Evolutionary conservation across 2,113 vertebrate genomes (phyloP).

Genomic region (Hippocampus guttulatus): DNA sequence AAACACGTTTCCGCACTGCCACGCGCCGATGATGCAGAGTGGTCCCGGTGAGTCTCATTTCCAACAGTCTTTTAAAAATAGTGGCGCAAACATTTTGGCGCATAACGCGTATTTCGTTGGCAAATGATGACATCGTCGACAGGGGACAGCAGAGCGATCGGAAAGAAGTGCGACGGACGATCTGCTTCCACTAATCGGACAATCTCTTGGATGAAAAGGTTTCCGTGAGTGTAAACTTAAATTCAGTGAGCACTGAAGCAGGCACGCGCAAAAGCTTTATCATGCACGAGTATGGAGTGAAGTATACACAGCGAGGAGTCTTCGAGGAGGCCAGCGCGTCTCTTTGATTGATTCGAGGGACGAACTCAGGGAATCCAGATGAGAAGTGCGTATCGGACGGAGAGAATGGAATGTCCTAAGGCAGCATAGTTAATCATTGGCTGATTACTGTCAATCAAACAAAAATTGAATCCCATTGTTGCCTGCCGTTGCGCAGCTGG

Average conservation of each 20-base stretch:
- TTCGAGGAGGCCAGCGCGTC: constrained; percentile 7
- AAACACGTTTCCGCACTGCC: constrained; percentile 60
- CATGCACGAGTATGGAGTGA: constrained; percentile 59
- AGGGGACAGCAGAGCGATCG: constrained; percentile 14
- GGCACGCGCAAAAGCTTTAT: constrained; percentile 62
- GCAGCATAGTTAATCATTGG: constrained; percentile 49
- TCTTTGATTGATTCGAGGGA: constrained; percentile 13
- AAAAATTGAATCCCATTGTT: background rate
- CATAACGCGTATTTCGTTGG: background rate
- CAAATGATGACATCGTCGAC: background rate
- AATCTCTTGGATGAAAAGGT: constrained; percentile 12
- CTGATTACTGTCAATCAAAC: constrained; percentile 1
- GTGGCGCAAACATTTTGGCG: background rate
- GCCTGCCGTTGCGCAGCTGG: background rate
- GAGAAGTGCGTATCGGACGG: constrained; percentile 42
- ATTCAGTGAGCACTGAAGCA: constrained; percentile 60
- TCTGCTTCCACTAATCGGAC: constrained; percentile 12
- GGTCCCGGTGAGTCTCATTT: constrained; percentile 14
- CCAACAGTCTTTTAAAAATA: constrained; percentile 29
- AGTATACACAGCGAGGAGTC: constrained; percentile 12
- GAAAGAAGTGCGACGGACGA: background rate
- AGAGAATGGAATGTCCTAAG: constrained; percentile 57
- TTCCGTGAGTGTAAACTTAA: constrained; percentile 64
- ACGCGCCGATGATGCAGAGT: constrained; percentile 35
- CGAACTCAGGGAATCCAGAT: constrained; percentile 27